Evolutionary conservation across 2,113 vertebrate genomes (phyloP), one percentile per base, ranked within the genome.

Genomic region (Dipodomys stephensi): DNA sequence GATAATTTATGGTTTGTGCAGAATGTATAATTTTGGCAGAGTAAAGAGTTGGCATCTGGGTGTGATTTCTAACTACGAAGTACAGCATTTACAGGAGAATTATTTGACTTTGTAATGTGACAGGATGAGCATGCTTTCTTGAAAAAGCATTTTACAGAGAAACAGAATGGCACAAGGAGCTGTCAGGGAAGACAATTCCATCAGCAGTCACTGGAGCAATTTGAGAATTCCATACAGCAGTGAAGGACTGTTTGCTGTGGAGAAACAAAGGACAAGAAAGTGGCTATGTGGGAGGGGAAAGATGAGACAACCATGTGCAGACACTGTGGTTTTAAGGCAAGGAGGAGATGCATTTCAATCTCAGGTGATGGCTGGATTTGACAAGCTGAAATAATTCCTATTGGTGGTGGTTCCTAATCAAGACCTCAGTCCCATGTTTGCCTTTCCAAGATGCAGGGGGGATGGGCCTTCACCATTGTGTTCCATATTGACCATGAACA

Each of bases 61-160:
- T 53, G 62, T 90, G 82, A 83, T 86, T 88, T 92, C 74, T 62
- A 74, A 53, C 67, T 20, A 82, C 65, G 60, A 87, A 77, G 62
- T 60, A 68, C 6, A 22, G 88, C 60, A 72, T 96, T 88, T 88
- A 49, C 71, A 72, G 80, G 86, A 83, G 82, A 88, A 25, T 25
- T 13, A 64, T 83, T 90, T 94, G 91, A 90, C 46, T 96, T 92
- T 92, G 83, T 91, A 86, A 93, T 90, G 91, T 79, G 83, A 76
- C 67, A 15, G 15, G 18, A 30, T 68, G 80, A 91, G 67, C 25
- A 7, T 44, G 57, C 11, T 71, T 94, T 82, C 83, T 62, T 76
- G 49, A 74, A 82, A 85, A 93, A 85, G 68, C 23, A 79, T 74
- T 90, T 90, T 88, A 79, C 23, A 73, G 90, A 92, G 85, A 95